phyloP scores from a whole-genome alignment of 2,113 vertebrate genomes.

The Atractosteus spatula region DNA sequence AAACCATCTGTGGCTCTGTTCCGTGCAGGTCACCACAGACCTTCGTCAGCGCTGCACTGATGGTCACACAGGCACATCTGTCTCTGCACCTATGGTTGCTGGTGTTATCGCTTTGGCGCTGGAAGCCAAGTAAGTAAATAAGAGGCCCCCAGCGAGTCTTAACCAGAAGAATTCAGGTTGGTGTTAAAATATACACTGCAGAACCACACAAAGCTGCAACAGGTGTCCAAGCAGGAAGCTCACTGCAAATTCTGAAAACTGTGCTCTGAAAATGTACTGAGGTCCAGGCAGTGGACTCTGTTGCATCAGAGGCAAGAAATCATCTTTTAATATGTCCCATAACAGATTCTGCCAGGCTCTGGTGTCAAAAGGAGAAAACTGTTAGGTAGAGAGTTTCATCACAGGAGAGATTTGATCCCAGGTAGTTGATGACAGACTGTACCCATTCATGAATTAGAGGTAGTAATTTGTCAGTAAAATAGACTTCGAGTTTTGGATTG shows the following conservation, averaged over 20 bases:
- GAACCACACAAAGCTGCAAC: background rate
- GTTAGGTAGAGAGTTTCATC: no score
- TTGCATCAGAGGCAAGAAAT: background rate
- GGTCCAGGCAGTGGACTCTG: background rate
- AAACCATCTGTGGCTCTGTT: background rate
- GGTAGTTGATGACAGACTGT: no score
- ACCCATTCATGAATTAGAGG: no score
- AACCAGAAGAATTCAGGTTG: no score
- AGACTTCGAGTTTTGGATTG: background rate
- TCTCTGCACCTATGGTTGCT: conserved; percentile 79
- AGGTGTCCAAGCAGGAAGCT: background rate
- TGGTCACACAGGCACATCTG: conserved; percentile 81
- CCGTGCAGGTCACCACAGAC: conserved; percentile 80
- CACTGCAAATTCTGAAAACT: background rate
- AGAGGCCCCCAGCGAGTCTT: no score
- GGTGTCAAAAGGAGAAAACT: background rate
- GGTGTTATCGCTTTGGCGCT: conserved; percentile 82
- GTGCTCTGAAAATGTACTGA: no score
- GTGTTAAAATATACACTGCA: no score
- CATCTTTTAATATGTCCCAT: no score
- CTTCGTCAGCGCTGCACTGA: conserved; percentile 77
- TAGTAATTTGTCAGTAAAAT: background rate
- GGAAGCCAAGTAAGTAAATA: conserved; percentile 81
- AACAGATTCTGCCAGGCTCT: background rate
- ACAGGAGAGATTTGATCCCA: no score